Percentiles rank a stretch among this genome's conserved stretches.
These are phyloP conservation scores for Stomatorhinus walkeri DNA, from an alignment of 2,797 vertebrate genomes.

Conservation along the genomic window DNA sequence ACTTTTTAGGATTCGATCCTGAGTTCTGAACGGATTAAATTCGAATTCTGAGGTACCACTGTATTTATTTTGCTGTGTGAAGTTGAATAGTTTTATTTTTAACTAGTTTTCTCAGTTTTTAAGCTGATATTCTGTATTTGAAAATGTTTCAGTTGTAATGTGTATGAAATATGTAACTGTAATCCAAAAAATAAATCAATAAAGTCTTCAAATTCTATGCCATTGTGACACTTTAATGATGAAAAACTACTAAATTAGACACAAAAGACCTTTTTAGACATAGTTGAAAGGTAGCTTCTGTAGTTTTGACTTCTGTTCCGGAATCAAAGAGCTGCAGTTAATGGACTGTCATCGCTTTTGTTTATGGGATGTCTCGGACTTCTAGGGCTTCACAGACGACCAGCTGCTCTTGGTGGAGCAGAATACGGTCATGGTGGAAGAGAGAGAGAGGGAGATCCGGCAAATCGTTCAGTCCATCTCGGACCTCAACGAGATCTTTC, in stretches of 20 bases:
- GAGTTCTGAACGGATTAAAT: too few species aligned
- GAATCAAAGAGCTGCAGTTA: background rate
- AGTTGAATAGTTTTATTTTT: background rate
- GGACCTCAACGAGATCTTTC: slow-evolving; percentile 92
- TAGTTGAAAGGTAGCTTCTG: background rate
- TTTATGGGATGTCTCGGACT: background rate
- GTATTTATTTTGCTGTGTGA: background rate
- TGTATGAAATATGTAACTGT: background rate
- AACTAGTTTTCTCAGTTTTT: background rate
- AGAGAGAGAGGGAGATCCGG: slow-evolving; percentile 83
- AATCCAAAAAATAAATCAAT: background rate
- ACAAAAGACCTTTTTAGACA: background rate
- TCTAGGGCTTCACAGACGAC: slow-evolving; percentile 86
- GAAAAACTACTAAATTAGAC: background rate
- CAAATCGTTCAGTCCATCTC: slow-evolving; percentile 94
- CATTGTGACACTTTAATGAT: background rate
- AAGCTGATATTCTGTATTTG: background rate
- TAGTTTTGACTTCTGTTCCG: background rate
- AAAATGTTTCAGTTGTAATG: background rate
- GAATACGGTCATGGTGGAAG: slow-evolving; percentile 85
- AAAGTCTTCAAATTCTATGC: background rate
- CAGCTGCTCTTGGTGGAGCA: slow-evolving; percentile 84
- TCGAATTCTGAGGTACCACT: too few species aligned
- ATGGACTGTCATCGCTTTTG: background rate
- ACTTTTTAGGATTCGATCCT: too few species aligned